These are phyloP conservation scores for Caenorhabditis macrosperma DNA, from an alignment of 2,888 invertebrate genomes.

Conservation along the genomic window DNA sequence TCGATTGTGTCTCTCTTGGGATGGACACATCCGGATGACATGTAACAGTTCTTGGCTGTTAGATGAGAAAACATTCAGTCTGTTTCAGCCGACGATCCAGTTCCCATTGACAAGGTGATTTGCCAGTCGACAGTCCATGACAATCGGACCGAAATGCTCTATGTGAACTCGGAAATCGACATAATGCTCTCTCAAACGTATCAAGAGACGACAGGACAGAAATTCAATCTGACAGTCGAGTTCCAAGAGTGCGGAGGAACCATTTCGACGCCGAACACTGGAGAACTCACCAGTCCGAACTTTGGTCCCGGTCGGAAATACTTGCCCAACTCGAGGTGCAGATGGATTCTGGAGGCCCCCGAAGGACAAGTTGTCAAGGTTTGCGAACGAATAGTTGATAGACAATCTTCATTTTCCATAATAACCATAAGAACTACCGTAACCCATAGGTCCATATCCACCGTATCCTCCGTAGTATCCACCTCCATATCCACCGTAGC, in stretches of 20 bases:
- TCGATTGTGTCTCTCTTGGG: conserved; percentile 22
- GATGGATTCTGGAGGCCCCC: conserved; percentile 76
- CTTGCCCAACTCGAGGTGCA: conserved; percentile 69
- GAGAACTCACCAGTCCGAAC: conserved; percentile 60
- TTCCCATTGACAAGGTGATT: conserved; percentile 13
- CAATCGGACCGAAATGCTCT: conserved; percentile 39
- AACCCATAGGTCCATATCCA: conserved; percentile 48
- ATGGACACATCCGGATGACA: conserved; percentile 27
- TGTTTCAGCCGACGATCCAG: conserved; percentile 37
- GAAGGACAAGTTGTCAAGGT: conserved; percentile 75
- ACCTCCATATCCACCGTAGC: conserved; percentile 29
- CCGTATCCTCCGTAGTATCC: conserved; percentile 30
- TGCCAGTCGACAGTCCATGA: conserved; percentile 5
- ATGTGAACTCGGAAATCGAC: conserved; percentile 57
- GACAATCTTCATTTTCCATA: conserved; percentile 61
- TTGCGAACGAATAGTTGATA: background rate
- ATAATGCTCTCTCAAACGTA: conserved; percentile 30
- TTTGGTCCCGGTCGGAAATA: conserved; percentile 64
- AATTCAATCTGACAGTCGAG: conserved; percentile 64
- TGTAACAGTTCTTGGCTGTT: conserved; percentile 15
- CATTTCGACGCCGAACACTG: conserved; percentile 61
- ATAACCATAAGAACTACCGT: conserved; percentile 51
- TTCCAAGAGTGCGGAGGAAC: conserved; percentile 54
- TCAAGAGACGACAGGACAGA: conserved; percentile 10
- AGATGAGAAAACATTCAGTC: background rate